Evolutionary conservation across 2,797 vertebrate genomes (phyloP).

Genomic region (Paramormyrops hopkinsi): DNA sequence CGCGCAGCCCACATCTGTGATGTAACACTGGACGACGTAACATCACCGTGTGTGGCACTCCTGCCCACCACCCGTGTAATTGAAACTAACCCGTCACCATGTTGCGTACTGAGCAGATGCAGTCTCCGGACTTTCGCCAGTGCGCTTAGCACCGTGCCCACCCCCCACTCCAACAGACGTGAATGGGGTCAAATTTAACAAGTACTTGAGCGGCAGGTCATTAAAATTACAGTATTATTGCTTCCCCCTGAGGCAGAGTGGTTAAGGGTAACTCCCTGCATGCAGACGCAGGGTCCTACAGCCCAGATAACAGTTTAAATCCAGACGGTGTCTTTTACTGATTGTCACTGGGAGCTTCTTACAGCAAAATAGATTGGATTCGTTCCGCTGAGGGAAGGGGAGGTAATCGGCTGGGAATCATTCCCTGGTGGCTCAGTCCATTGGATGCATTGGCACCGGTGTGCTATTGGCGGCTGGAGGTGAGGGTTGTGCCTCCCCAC

Average conservation of each 20-base stretch:
- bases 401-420: background rate
- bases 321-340: background rate
- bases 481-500: background rate
- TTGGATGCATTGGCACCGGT: background rate
- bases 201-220: background rate
- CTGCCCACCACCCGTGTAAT: background rate
- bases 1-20: background rate
- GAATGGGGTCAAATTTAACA: background rate
- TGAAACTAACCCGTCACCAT: background rate
- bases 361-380: conserved; percentile 4
- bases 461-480: background rate
- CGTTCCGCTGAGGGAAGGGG: background rate
- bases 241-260: background rate
- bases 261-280: background rate
- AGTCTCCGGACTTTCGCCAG: background rate
- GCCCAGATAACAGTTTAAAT: conserved; percentile 1
- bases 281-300: background rate
- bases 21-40: too few species aligned
- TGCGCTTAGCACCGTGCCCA: background rate
- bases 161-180: background rate
- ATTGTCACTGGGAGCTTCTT: background rate
- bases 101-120: background rate
- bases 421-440: background rate
- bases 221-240: background rate
- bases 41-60: background rate